Base-by-base conservation (phyloP, 1,140 invertebrate species). In the Conopomorpha cramerella region DNA sequence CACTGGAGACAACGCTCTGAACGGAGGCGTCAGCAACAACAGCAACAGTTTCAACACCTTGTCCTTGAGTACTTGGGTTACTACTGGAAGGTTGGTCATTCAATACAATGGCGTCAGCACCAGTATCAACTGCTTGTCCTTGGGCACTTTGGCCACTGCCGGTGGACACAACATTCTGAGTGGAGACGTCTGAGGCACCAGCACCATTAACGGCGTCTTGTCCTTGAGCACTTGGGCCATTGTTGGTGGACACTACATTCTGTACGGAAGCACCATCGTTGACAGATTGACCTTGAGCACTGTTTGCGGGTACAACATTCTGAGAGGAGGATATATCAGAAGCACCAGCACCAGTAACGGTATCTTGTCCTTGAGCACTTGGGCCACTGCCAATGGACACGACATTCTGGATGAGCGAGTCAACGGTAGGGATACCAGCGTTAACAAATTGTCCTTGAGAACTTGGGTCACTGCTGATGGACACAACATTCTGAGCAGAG, bases 41-140 rank as follows among this genome's bases (percentile, higher is more conserved):
- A 33, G 16, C 37, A 27, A 30, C 11, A 3, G n/a, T 33, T 15
- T 2, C 15, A 38, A 7, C 32, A 35, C 23, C 16, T 15, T 19
- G n/a, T 8, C 12, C 2, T 16, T 19, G 19, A 33, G 18, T 4
- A 10, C 16, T 16, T 0, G 10, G 14, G 8, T 8, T n/a, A 3
- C 23, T 14, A 23, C 18, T 11, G 8, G 39, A n/a, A n/a, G n/a
- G n/a, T n/a, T n/a, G n/a, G n/a, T n/a, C n/a, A n/a, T n/a, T n/a
- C n/a, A n/a, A n/a, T n/a, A n/a, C 30, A 17, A 23, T 2, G n/a
- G 1, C 26, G 30, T 26, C 23, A 14, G 11, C 37, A 33, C 19
- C 27, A 30, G 10, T 33, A 23, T 2, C 15, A 38, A 7, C 32
- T 30, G 30, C 16, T 15, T 19, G n/a, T 8, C 12, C 2, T 16